Evolutionary conservation across 35 echinoderm and acorn worm species (phyloP).

Genomic region (Amphiura filiformis): DNA sequence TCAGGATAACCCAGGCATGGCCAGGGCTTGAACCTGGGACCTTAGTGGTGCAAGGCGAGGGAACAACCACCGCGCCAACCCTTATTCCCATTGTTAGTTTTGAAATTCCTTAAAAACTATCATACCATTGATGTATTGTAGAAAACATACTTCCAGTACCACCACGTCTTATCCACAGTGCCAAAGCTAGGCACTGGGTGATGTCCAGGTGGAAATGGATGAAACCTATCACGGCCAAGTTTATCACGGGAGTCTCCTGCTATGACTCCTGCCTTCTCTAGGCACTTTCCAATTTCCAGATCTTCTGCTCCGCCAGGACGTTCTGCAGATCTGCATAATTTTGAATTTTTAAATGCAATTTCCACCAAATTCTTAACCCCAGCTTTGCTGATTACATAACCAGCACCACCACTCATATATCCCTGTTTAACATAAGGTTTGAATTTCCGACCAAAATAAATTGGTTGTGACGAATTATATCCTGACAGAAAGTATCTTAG

Average conservation of each 20-base stretch:
- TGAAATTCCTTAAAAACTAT: not conserved
- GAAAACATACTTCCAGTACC: constrained; percentile 82
- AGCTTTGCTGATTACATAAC: constrained; percentile 58
- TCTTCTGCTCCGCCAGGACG: constrained; percentile 67
- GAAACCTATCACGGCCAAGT: constrained; percentile 62
- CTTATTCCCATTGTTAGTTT: not conserved
- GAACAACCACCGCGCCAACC: not conserved
- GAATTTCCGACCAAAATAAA: constrained; percentile 78
- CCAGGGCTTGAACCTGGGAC: no score
- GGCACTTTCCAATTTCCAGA: constrained; percentile 85
- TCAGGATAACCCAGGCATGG: not conserved
- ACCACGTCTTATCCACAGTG: constrained; percentile 47
- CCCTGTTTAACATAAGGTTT: constrained; percentile 80
- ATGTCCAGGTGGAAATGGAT: constrained; percentile 77
- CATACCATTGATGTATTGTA: constrained; percentile 41
- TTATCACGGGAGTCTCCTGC: constrained; percentile 67
- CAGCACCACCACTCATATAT: no score
- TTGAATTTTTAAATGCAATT: not conserved
- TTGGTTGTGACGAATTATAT: constrained; percentile 46
- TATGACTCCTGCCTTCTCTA: constrained; percentile 55
- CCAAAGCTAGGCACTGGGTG: constrained; percentile 52
- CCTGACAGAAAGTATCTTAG: no score
- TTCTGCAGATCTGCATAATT: constrained; percentile 14
- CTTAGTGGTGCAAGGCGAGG: no score
- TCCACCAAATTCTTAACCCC: no score